Base-by-base conservation (phyloP, 2,797 vertebrate species). In the Anniella stebbinsi region DNA sequence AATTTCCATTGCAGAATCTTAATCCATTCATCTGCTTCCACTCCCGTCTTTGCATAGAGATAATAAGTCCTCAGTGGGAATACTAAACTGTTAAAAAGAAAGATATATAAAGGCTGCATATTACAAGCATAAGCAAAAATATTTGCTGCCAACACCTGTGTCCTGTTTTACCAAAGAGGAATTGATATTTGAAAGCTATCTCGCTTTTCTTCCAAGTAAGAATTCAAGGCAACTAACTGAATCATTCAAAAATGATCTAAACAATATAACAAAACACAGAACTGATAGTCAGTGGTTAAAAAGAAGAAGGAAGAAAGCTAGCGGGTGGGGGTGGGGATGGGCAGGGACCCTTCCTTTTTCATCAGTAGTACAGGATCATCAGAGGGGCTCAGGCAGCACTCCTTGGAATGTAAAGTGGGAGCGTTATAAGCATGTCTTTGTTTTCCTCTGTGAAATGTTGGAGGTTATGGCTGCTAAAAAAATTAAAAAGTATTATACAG, bases 1-100 rank as follows among this genome's bases (percentile, higher is more conserved):
- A 99, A 88, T 92, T 99, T 99, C 99, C 99, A 99, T 77, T 98
- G 96, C 88, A 99, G 92, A 92, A 99, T 98, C 96, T 98, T 99
- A 91, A 99, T 99, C 99, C 99, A 99, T 91, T 99, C 99, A 0
- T 99, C 99, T 6, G 98, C 98, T 95, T 99, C 99, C 89, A 98
- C 98, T 2, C 98, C 98, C 0, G 98, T 98, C 96, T 98, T 99
- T 6, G 98, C 98, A 10, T 98, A 99, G 33, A 99, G 94, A 94
- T 99, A 99, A 95, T 98, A 99, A 0, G 98, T 99, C 92, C 99
- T 97, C 90, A 98, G 97, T 1, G 99, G 98, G 96, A 99, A 99
- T 94, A 99, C 99, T 92, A 99, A 95, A 93, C 99, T 99, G 96
- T 45, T 33, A 23, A 86, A 30, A 21, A 60, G 17, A 76, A 11